phyloP scores from a whole-genome alignment of 2,113 vertebrate species.

The Pseudopodoces humilis region DNA sequence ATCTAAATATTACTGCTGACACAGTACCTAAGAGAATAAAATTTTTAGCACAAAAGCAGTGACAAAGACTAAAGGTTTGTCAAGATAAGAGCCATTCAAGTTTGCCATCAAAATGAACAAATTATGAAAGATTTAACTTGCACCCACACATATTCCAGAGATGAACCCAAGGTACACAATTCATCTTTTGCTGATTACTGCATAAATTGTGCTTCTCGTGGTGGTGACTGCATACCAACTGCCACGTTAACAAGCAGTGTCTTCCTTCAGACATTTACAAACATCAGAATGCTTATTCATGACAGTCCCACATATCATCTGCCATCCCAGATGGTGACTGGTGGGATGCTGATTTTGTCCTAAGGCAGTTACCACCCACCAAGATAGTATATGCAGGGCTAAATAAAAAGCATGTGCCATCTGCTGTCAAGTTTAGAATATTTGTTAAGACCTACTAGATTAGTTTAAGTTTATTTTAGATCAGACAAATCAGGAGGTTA shows the following conservation, averaged over 20 bases:
- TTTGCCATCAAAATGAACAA: neutral
- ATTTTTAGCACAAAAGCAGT: neutral
- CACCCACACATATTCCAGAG: neutral
- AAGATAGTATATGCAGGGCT: slow-evolving; percentile 50
- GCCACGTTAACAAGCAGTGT: slow-evolving; percentile 15
- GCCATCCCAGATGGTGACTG: slow-evolving; percentile 63
- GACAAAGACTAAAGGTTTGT: neutral
- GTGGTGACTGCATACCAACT: slow-evolving; percentile 10
- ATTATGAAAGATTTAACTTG: neutral
- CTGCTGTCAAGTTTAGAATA: slow-evolving; percentile 35
- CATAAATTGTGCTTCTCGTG: neutral
- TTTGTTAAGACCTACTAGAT: neutral
- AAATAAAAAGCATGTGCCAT: slow-evolving; percentile 65
- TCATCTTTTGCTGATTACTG: neutral
- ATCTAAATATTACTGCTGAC: neutral
- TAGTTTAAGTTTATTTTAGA: slow-evolving; percentile 33
- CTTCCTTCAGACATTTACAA: slow-evolving; percentile 62
- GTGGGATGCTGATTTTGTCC: slow-evolving; percentile 66
- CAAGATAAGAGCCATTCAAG: neutral
- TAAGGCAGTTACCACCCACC: slow-evolving; percentile 59
- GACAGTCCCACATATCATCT: slow-evolving; percentile 62
- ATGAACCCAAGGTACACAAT: neutral
- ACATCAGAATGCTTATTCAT: slow-evolving; percentile 64
- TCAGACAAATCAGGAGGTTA: neutral
- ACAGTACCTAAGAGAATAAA: neutral